Evolutionary conservation across 2,797 vertebrate genomes (phyloP), one percentile per base, ranked within the genome.

Genomic region (Hemitrygon akajei): DNA sequence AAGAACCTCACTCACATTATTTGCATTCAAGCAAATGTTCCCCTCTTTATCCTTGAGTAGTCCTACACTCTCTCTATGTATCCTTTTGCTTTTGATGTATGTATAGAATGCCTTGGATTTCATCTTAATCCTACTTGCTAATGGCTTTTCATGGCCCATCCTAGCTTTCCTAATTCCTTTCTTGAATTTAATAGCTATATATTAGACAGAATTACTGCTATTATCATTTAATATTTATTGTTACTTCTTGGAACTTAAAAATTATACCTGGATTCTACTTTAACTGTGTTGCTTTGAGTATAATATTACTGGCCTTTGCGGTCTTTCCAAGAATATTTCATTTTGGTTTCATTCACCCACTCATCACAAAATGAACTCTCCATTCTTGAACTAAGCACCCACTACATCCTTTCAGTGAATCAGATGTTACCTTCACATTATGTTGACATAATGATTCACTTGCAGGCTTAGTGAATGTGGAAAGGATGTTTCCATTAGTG

Each of bases 291-390:
- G 60, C 22, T 89, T 76, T 75, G 11, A 76, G 71, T 93, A 56
- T 16, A 75, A 93, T 27, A 76, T 76, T 93, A 58, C 91, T 92
- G 30, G n/a, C 71, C 71, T 92, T 92, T 92, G 91, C 69, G 16
- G 47, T 58, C 27, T 93, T 56, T 37, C 6, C 71, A 56, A 76
- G 7, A 71, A 76, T 27, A 14, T 93, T 25, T 37, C 40, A 20
- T 93, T 93, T 76, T 93, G 91, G 14, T 93, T 47, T 93, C 37
- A 93, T 37, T 47, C 75, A 93, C n/a, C 22, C 76, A 56, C 47
- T 76, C 91, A 73, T 76, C 37, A 76, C 37, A 93, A 76, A 69
- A 89, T 69, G 30, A 37, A 89, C 30, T 22, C 20, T 89, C 86
- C 86, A 89, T 63, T 69, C n/a, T 66, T 22, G 34, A 89, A 37